Evolutionary conservation across 2,888 invertebrate genomes (phyloP), one percentile per base, ranked within the genome.

Genomic region (Chironomus riparius): DNA sequence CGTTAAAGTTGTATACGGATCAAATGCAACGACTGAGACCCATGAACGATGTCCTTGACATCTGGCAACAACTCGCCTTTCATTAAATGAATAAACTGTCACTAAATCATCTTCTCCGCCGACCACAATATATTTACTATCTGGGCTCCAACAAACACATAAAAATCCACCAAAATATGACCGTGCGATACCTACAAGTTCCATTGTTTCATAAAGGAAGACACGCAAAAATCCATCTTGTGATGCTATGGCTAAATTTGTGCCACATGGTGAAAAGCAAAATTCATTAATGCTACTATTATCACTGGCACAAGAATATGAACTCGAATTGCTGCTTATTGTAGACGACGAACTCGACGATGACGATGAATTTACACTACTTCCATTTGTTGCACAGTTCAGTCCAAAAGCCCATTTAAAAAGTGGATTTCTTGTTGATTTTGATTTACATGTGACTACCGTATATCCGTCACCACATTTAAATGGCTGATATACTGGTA

Each of bases 31-130:
- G 21, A 96, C 95, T 73, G 95, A 95, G 18, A 99, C 97, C 99
- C 99, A 99, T 76, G 97, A 97, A 79, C 94, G 89, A 84, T 98
- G 98, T 0, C 98, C 99, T 82, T 97, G 97, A 0, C 98, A 98
- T 62, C 99, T 87, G n/a, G 98, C 98, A 6, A 98, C 94, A 5
- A 98, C 97, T 70, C 96, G 87, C 79, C 94, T 89, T 82, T 98
- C 97, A 78, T 90, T 88, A 82, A 97, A 91, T 72, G 95, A 96
- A 94, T 97, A 99, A 50, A 99, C 93, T 0, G 98, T 98, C 72
- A 99, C 94, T 77, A 99, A 87, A 85, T 99, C 99, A 85, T 99
- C 99, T 85, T 99, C 99, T 4, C 99, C 99, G 0, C 99, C 99
- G 0, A 96, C 95, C 0, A 95, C 96, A 71, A 97, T 95, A 81